Base-by-base conservation (phyloP, 2,888 invertebrate species). In the Apamea crenata region DNA sequence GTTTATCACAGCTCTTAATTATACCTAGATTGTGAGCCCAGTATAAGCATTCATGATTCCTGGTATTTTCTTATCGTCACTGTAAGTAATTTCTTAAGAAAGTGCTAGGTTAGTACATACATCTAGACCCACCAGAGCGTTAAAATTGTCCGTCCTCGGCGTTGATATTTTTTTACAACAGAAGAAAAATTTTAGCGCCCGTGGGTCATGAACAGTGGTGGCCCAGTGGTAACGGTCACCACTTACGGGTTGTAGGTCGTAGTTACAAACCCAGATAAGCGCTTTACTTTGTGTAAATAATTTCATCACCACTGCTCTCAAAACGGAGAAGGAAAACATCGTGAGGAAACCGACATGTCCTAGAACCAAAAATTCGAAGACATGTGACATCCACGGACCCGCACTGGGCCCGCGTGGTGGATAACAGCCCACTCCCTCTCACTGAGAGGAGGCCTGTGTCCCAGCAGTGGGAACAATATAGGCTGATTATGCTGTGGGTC, bases 1-100 rank as follows among this genome's bases (percentile, higher is more conserved):
- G 79, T 72, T 44, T 53, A 66, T 56, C 56, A 36, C 50, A 44
- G n/a, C 53, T 69, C n/a, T 29, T 44, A 18, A 16, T 25, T 53
- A 68, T 68, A 44, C n/a, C 18, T 18, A 70, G 50, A 32, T 25
- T 50, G 21, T 32, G 68, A 47, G 32, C 29, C 8, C 21, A 50
- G 14, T 32, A 25, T 25, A 32, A 32, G 16, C 16, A 2, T 16
- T 70, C 50, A 32, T 53, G 63, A 10, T 78, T 53, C 75, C 53
- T 53, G 65, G 65, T 40, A 65, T 21, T 44, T n/a, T 56, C 2
- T 16, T n/a, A 32, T 66, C 10, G 50, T 18, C 40, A 40, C 18
- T 40, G 25, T 40, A 68, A 47, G 32, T 59, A 32, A 44, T 74
- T 69, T 10, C 16, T 16, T 16, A 10, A 10, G 47, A 50, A 16